Conservation (phyloP, 2,888 invertebrate species). For the Aricia artaxerxes region DNA sequence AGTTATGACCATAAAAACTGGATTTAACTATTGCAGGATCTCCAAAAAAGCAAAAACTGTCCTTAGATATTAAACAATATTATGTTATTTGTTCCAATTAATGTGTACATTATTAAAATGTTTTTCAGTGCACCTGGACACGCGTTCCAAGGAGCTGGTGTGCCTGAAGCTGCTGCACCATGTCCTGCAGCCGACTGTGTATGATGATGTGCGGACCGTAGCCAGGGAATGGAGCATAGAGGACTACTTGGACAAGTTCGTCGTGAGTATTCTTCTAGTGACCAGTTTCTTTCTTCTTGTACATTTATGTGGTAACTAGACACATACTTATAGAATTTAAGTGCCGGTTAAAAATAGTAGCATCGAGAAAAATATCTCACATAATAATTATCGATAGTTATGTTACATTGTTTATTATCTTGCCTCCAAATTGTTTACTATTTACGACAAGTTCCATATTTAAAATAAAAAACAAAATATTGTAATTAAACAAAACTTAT, state of each 20-base stretch:
- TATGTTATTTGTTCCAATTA: too few relatives aligned
- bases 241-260: conserved; percentile 79
- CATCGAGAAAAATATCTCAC: not conserved
- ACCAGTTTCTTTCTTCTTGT: not conserved
- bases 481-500: not conserved
- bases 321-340: too few relatives aligned
- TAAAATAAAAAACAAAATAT: not conserved
- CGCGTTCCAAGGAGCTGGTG: conserved; percentile 78
- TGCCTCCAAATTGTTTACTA: not conserved
- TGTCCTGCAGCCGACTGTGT: conserved; percentile 81
- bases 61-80: not conserved
- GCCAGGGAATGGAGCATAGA: conserved; percentile 82
- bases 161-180: conserved; percentile 81
- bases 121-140: conserved; percentile 69
- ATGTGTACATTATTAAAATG: not conserved
- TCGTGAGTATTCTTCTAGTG: conserved; percentile 52
- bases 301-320: too few relatives aligned
- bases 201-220: conserved; percentile 80
- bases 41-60: too few relatives aligned
- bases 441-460: too few relatives aligned
- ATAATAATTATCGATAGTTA: not conserved
- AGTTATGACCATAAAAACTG: too few relatives aligned
- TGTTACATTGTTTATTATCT: not conserved
- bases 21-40: too few relatives aligned
- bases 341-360: too few relatives aligned